Evolutionary conservation across 2,797 vertebrate species (phyloP).

Genomic region (Streptopelia turtur): DNA sequence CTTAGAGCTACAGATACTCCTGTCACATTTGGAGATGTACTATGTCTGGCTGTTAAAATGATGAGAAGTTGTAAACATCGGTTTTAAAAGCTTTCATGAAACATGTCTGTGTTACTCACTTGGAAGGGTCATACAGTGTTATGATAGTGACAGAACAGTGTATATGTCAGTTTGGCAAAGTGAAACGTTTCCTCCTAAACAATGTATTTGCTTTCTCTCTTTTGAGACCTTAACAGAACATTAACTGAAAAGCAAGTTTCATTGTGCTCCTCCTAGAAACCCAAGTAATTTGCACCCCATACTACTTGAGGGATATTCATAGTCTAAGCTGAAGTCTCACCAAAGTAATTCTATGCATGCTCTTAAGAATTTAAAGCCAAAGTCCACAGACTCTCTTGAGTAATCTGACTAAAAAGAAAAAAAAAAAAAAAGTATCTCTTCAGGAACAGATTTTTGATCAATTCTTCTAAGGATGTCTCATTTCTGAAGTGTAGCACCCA

Average conservation of each 20-base stretch:
- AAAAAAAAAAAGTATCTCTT: background rate
- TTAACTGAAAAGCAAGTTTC: background rate
- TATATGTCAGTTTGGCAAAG: background rate
- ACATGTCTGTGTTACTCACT: background rate
- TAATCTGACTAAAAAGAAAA: background rate
- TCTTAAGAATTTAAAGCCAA: background rate
- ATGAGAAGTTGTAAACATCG: background rate
- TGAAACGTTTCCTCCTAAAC: background rate
- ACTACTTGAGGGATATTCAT: background rate
- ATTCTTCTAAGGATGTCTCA: background rate
- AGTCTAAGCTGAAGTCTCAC: background rate
- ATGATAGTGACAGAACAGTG: background rate
- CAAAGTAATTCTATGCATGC: background rate
- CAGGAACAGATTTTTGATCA: background rate
- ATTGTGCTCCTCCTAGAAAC: background rate
- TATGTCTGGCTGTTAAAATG: background rate
- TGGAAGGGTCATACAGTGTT: background rate
- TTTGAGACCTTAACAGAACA: background rate
- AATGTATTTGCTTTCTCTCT: background rate
- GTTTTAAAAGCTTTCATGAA: background rate
- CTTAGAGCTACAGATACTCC: background rate
- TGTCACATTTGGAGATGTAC: background rate
- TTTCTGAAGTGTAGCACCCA: background rate
- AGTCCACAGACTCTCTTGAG: background rate
- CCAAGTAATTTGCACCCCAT: background rate